Conservation (phyloP, 2,113 vertebrate genomes). For the Thinocorus orbignyianus region DNA sequence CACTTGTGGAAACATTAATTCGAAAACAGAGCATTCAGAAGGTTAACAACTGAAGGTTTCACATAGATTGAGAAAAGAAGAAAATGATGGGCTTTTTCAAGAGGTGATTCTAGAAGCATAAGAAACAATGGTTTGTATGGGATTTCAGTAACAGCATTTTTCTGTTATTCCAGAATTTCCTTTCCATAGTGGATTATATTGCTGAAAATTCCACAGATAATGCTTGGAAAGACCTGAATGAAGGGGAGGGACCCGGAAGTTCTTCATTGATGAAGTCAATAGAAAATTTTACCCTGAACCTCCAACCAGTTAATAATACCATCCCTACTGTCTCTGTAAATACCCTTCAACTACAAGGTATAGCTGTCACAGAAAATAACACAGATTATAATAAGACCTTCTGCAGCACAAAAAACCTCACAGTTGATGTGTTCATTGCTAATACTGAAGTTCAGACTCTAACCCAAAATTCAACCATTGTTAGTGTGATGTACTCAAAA, state of each 20-base stretch:
- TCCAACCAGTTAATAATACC: constrained; percentile 8
- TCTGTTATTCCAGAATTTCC: constrained; percentile 76
- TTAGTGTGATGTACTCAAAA: constrained; percentile 74
- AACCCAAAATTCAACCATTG: constrained; percentile 4
- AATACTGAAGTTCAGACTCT: constrained; percentile 12
- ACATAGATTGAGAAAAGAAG: not conserved
- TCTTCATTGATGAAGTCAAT: constrained; percentile 72
- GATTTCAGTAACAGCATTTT: not conserved
- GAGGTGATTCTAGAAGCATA: not conserved
- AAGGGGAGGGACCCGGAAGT: not conserved
- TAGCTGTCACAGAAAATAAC: not conserved
- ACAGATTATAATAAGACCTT: constrained; percentile 59
- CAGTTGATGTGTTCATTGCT: constrained; percentile 51
- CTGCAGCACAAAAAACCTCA: not conserved
- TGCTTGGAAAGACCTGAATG: constrained; percentile 13
- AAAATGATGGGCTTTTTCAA: not conserved
- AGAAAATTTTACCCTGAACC: constrained; percentile 65
- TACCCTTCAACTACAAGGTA: constrained; percentile 70
- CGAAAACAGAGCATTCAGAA: not conserved
- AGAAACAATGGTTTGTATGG: not conserved
- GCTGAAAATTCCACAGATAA: constrained; percentile 61
- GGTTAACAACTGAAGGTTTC: not conserved
- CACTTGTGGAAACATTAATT: not conserved
- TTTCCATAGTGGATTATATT: constrained; percentile 70
- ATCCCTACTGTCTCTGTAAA: not conserved